Conservation (phyloP, 2,113 vertebrate genomes). For the Synchiropus splendidus region DNA sequence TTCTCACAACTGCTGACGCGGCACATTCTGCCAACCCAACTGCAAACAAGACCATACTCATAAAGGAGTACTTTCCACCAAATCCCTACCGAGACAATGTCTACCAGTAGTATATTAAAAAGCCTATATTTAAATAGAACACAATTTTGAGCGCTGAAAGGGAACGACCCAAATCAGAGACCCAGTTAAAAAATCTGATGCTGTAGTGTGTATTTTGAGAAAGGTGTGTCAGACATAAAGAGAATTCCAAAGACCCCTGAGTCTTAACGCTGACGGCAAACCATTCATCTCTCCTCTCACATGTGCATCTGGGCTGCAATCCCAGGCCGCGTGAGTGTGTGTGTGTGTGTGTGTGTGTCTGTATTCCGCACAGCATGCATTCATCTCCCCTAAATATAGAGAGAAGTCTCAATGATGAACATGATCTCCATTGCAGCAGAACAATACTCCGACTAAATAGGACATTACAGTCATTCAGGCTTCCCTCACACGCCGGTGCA, state of each 20-base stretch:
- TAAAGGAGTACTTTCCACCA: too few relatives aligned
- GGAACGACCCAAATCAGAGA: too few relatives aligned
- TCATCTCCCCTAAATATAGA: slow-evolving; percentile 29
- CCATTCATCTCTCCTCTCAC: slow-evolving; percentile 57
- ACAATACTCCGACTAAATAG: slow-evolving; percentile 56
- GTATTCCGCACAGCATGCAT: slow-evolving; percentile 4
- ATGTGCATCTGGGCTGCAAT: slow-evolving; percentile 51
- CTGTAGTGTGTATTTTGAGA: too few relatives aligned
- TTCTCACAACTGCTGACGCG: too few relatives aligned
- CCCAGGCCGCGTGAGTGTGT: slow-evolving; percentile 25
- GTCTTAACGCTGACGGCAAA: slow-evolving; percentile 50
- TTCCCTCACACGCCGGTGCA: slow-evolving; percentile 22
- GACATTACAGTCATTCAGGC: slow-evolving; percentile 48
- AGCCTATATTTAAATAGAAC: too few relatives aligned
- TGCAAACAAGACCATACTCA: too few relatives aligned
- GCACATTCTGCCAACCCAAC: too few relatives aligned
- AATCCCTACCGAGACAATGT: too few relatives aligned
- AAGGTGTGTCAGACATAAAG: too few relatives aligned
- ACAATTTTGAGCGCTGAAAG: too few relatives aligned
- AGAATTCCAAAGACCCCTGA: slow-evolving; percentile 27
- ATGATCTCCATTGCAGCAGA: slow-evolving; percentile 50
- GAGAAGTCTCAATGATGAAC: slow-evolving; percentile 47
- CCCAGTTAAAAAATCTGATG: too few relatives aligned
- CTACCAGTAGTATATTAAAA: too few relatives aligned
- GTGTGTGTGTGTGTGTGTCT: slow-evolving; percentile 7